These are phyloP conservation scores for Pitta sordida DNA, from an alignment of 2,113 vertebrate genomes.

Conservation along the genomic window DNA sequence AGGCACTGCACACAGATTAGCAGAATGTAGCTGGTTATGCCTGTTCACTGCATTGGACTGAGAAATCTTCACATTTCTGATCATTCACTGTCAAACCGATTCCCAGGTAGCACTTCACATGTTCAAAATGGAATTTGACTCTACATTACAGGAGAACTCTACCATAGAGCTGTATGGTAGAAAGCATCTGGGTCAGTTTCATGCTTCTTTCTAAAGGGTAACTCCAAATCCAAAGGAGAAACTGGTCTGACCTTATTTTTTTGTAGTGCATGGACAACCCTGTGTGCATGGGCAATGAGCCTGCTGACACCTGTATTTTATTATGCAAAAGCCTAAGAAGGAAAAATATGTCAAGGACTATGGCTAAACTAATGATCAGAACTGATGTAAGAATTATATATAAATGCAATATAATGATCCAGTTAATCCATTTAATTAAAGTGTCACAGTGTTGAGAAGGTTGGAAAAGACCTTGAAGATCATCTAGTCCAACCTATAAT, in stretches of 20 bases:
- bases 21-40: not conserved
- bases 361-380: not conserved
- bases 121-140: not conserved
- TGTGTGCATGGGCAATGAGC: not conserved
- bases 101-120: not conserved
- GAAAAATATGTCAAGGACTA: not conserved
- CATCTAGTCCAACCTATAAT: too few relatives aligned
- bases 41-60: not conserved
- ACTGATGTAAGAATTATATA: not conserved
- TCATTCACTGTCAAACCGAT: not conserved
- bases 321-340: not conserved
- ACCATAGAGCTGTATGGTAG: not conserved
- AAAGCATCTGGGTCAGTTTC: not conserved
- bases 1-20: not conserved
- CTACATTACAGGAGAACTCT: not conserved
- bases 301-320: not conserved
- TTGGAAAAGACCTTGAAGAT: too few relatives aligned
- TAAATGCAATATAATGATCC: not conserved
- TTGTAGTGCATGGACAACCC: not conserved
- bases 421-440: too few relatives aligned
- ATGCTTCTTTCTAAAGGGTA: not conserved
- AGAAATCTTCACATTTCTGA: not conserved
- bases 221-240: not conserved
- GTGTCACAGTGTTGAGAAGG: too few relatives aligned
- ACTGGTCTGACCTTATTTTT: not conserved